Evolutionary conservation across 2,797 vertebrate species (phyloP), one percentile per base, ranked within the genome.

Genomic region (Tragelaphus eurycerus): DNA sequence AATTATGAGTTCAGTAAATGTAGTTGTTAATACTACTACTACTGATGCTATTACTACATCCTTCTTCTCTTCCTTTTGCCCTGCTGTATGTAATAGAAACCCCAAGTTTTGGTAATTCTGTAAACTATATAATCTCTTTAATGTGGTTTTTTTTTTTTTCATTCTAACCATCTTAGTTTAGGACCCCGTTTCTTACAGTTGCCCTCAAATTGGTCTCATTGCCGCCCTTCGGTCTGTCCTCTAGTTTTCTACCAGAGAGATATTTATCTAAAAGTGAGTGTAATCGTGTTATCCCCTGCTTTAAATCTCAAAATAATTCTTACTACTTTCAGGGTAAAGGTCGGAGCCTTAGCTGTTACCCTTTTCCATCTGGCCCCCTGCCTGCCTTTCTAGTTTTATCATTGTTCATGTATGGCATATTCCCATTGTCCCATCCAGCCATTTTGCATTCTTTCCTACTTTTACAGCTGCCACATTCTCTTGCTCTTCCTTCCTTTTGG

Each of bases 121-220:
- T 91, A 86, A 62, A 8, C 29, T 67, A 31, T 4, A 15, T 78
- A 38, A 29, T 93, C 81, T 93, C 50, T 86, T 95, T 27, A 89
- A 43, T 90, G 38, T 31, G 71, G 52, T 7, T 43, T 43, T 43
- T 43, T 43, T 43, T 43, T 43, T 83, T 59, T 89, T 86, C 43
- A 60, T 86, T 97, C 14, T 83, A 54, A 84, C 62, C 93, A 7
- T 74, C 50, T 57, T 74, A 57, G 23, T 90, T 92, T 23, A 55
- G n/a, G 13, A 83, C 21, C 52, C 52, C 13, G 1, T 83, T 96
- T 95, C n/a, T 93, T 92, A 86, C 7, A 90, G 62, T n/a, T 94
- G n/a, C 81, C 90, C 93, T 97, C 62, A 94, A 10, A 86, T 9
- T 92, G 38, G 11, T 95, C 43, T 96, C 48, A 62, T 87, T 95